Base-by-base conservation (phyloP, 2,888 invertebrate genomes). In the Syrista parreyssii region DNA sequence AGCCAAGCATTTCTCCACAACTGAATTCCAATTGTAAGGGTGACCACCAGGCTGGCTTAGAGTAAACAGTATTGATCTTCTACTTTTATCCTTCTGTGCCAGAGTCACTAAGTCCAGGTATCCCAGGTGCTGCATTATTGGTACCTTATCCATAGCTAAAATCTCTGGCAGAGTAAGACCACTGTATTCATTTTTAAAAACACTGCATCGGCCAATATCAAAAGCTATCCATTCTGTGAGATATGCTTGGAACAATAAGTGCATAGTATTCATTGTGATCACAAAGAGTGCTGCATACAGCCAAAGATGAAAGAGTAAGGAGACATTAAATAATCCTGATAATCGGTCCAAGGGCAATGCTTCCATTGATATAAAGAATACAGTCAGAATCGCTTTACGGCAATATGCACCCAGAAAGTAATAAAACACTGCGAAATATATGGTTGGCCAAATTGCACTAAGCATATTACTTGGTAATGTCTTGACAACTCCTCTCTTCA, bases 41-140 rank as follows among this genome's bases (percentile, higher is more conserved):
- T 97, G 97, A 40, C 97, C 97, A 32, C 97, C 97, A 35, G 97
- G 97, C 86, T 95, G 94, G 40, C 96, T 96, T 0, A 97, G 92
- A 23, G 94, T 93, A 88, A 95, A 97, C 71, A 97, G 92, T 78
- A 94, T 92, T 83, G 92, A 90, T 74, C 97, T 93, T 84, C 96
- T 93, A 0, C 82, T 75, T 33, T 92, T 88, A 71, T 95, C 94
- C 86, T 94, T 94, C 85, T 94, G 93, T 0, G 95, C 93, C 85
- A 97, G 89, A 55, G 94, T 93, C 85, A 93, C 94, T 32, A 98
- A 92, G 89, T 97, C 97, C 80, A 95, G 92, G 80, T 95, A 96
- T 11, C 96, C 97, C 77, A 97, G 92, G 87, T 96, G 95, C 89
- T 96, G 95, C 81, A 95, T 93, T 75, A 96, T 94, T 12, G 95